phyloP scores from a whole-genome alignment of 2,797 vertebrate species.

The Bryconaethiops microstoma region DNA sequence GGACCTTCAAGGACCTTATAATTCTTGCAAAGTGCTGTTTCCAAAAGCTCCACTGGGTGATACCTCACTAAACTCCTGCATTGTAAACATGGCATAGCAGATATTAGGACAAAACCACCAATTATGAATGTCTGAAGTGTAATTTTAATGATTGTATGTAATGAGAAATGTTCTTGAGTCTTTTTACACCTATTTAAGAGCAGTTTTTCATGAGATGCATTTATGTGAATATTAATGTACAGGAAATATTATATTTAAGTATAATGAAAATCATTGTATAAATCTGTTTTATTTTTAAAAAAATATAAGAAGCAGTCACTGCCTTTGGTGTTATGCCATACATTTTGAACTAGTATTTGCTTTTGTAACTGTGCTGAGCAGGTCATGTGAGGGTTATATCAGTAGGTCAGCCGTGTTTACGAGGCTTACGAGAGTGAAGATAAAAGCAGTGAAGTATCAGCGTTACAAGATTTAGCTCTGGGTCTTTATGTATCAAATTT shows the following conservation, averaged over 20 bases:
- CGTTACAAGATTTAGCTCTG: slow-evolving; percentile 9
- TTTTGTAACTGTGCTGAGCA: neutral
- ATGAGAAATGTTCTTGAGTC: neutral
- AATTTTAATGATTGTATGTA: neutral
- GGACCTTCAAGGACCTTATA: no score
- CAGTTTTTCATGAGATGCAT: no score
- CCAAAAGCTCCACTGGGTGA: neutral
- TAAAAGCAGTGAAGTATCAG: slow-evolving; percentile 9
- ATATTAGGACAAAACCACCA: neutral
- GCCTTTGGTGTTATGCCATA: no score
- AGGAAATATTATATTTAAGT: no score
- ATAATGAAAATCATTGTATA: neutral
- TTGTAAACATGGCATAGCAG: slow-evolving; percentile 25
- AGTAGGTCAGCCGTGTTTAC: slow-evolving; percentile 8
- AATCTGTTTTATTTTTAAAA: no score
- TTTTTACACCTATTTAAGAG: no score
- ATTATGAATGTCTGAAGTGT: neutral
- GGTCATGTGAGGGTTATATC: neutral
- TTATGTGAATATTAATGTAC: no score
- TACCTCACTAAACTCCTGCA: neutral
- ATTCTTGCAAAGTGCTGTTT: neutral
- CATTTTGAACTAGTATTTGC: neutral
- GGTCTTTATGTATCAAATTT: neutral
- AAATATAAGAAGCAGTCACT: no score
- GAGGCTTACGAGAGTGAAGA: neutral